These are phyloP conservation scores for Hydrophis major DNA, from an alignment of 2,797 vertebrate genomes.

Conservation along the genomic window DNA sequence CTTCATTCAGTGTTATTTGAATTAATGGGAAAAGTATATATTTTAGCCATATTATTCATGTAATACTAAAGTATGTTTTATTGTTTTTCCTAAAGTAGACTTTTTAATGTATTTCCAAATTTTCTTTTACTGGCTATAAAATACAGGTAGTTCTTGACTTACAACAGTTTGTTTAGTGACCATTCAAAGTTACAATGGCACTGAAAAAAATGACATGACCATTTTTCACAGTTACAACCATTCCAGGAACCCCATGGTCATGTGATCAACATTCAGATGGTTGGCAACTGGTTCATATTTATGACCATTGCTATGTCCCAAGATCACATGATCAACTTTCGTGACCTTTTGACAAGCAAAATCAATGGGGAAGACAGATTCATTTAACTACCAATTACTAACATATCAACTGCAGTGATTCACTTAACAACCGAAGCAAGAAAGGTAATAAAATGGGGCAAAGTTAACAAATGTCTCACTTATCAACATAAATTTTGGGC, in stretches of 20 bases:
- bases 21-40: not conserved
- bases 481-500: not conserved
- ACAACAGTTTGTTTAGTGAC: not conserved
- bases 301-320: not conserved
- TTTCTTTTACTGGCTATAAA: not conserved
- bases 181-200: not conserved
- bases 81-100: not conserved
- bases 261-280: not conserved
- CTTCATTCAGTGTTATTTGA: not conserved
- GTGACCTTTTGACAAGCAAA: not conserved
- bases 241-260: not conserved
- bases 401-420: not conserved
- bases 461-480: not conserved
- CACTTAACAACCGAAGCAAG: not conserved
- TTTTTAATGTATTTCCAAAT: not conserved
- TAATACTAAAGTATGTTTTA: not conserved
- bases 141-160: not conserved
- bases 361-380: not conserved
- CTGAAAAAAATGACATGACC: not conserved
- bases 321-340: not conserved
- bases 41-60: not conserved
- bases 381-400: not conserved
- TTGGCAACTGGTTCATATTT: not conserved
- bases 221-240: not conserved
- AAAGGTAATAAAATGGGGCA: not conserved